A percentile compares a stretch with the other conserved stretches of the same genome.
Evolutionary conservation across 2,113 vertebrate genomes (phyloP).

Genomic region (Neoarius graeffei): DNA sequence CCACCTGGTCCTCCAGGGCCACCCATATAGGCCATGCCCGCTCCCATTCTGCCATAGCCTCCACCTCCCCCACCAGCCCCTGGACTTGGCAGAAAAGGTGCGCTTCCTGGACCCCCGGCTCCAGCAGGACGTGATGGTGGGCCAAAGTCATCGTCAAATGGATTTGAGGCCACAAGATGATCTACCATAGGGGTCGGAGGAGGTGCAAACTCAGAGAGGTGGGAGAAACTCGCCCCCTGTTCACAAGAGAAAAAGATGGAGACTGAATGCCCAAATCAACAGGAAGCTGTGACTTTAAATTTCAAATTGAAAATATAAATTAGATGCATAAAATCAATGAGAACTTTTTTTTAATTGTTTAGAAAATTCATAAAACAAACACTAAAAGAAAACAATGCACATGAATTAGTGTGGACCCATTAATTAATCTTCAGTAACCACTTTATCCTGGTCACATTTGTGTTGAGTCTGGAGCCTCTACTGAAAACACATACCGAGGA

Average conservation of each 20-base stretch:
- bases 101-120: conserved; percentile 66
- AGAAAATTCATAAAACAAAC: background rate
- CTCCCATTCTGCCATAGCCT: conserved; percentile 74
- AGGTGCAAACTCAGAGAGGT: conserved; percentile 96
- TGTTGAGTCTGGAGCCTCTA: background rate
- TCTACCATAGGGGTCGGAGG: conserved; percentile 98
- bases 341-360: background rate
- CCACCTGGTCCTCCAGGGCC: conserved; percentile 70
- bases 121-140: conserved; percentile 82
- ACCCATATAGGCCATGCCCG: conserved; percentile 74
- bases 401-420: background rate
- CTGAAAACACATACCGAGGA: background rate
- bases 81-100: conserved; percentile 84
- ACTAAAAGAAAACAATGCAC: background rate
- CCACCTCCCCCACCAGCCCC: conserved; percentile 72
- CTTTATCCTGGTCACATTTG: background rate
- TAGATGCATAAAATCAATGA: background rate
- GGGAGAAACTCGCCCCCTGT: conserved; percentile 90
- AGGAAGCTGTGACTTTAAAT: background rate
- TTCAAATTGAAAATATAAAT: background rate
- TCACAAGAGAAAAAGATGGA: conserved; percentile 11
- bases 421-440: background rate
- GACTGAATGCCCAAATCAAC: background rate
- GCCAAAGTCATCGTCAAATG: conserved; percentile 97
- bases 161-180: conserved; percentile 95